Conservation (phyloP, 2,113 vertebrate genomes). For the Glareola pratincola region DNA sequence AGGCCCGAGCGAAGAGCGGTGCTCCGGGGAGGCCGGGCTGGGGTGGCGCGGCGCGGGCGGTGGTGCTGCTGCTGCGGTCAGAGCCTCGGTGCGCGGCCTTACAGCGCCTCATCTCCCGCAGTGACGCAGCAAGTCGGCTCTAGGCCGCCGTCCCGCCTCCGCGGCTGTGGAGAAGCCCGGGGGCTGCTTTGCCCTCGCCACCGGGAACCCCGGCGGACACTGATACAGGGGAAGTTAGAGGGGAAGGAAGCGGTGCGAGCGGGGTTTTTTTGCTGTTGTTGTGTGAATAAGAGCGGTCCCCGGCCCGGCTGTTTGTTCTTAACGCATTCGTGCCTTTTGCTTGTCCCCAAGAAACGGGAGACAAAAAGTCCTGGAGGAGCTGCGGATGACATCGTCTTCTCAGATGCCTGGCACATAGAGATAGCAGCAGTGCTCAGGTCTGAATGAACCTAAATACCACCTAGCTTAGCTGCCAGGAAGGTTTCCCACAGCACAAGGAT, state of each 20-base stretch:
- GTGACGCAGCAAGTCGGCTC: not conserved
- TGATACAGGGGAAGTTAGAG: fast-evolving
- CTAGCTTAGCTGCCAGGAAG: too few relatives aligned
- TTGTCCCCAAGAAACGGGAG: fast-evolving
- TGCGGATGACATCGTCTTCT: fast-evolving
- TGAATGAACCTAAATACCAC: fast-evolving
- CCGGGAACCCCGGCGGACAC: fast-evolving
- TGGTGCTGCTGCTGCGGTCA: fast-evolving
- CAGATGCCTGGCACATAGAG: fast-evolving
- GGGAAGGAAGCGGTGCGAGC: fast-evolving
- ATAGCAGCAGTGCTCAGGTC: fast-evolving
- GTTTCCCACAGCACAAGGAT: not conserved
- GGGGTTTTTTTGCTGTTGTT: fast-evolving
- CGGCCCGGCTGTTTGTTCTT: fast-evolving
- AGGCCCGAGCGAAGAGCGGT: fast-evolving
- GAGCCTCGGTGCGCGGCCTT: fast-evolving
- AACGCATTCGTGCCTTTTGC: fast-evolving
- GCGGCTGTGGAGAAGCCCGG: not conserved
- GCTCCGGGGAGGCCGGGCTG: not conserved
- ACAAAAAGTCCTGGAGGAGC: not conserved
- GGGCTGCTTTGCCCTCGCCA: fast-evolving
- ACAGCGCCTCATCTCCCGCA: fast-evolving
- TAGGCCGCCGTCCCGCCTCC: fast-evolving
- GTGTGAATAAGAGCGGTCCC: fast-evolving
- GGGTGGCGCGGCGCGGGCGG: not conserved